Percentiles rank a stretch among this genome's conserved stretches.
phyloP scores from a whole-genome alignment of 2,113 vertebrate species.

The Polyodon spathula region DNA sequence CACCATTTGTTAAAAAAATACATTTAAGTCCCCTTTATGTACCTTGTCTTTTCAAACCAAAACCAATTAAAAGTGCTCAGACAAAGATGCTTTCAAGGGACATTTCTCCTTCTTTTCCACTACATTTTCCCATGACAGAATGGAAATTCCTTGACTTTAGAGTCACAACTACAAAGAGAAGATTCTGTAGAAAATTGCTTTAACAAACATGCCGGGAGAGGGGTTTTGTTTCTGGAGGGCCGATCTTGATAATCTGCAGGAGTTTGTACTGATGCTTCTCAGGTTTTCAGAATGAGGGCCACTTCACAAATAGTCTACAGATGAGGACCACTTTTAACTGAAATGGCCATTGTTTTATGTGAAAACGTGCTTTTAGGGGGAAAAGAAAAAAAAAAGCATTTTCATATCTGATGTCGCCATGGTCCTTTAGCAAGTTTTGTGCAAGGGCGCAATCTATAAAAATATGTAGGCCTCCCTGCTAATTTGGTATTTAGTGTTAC shows the following conservation, averaged over 20 bases:
- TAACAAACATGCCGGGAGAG: conserved; percentile 25
- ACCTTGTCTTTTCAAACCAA: conserved; percentile 31
- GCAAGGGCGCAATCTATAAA: conserved; percentile 2
- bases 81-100: conserved; percentile 40
- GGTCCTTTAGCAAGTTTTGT: background rate
- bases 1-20: conserved; percentile 32
- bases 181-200: conserved; percentile 13
- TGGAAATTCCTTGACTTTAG: conserved; percentile 38
- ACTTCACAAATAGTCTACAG: conserved; percentile 13
- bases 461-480: too few species aligned
- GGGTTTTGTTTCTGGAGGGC: conserved; percentile 32
- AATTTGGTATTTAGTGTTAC: too few species aligned
- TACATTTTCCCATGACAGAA: conserved; percentile 42
- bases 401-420: conserved; percentile 4
- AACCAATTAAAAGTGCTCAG: conserved; percentile 35
- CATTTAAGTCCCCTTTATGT: conserved; percentile 24
- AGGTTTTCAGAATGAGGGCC: conserved; percentile 5
- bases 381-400: background rate
- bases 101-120: conserved; percentile 19
- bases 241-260: conserved; percentile 29
- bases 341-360: conserved; percentile 6
- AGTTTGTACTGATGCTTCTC: conserved; percentile 8
- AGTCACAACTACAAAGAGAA: conserved; percentile 21
- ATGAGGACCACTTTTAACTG: background rate
- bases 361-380: background rate